phyloP scores from a whole-genome alignment of 2,797 vertebrate species.

The Phaenicophaeus curvirostris region DNA sequence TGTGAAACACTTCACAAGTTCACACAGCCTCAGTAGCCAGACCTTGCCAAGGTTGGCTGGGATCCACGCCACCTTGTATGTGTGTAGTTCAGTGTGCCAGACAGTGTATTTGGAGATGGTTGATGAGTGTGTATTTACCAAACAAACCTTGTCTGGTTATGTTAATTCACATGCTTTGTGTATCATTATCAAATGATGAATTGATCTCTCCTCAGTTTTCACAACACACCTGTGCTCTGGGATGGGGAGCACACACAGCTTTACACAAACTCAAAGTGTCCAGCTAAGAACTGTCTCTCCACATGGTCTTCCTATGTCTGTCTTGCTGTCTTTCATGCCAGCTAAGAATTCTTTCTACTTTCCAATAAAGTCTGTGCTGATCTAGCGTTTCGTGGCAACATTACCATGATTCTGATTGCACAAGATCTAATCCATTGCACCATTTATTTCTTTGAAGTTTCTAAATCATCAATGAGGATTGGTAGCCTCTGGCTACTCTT shows the following conservation, averaged over 20 bases:
- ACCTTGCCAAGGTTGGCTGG: slow-evolving; percentile 37
- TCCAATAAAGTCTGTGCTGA: not conserved
- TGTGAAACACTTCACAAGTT: slow-evolving; percentile 55
- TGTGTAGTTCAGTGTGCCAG: not conserved
- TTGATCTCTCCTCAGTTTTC: not conserved
- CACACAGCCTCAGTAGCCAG: slow-evolving; percentile 23
- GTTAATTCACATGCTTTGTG: not conserved
- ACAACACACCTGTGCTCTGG: not conserved
- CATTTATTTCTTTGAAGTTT: not conserved
- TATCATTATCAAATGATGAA: not conserved
- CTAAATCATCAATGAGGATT: not conserved
- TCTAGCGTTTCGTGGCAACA: not conserved
- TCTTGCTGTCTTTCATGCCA: not conserved
- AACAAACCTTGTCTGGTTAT: not conserved
- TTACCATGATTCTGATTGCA: not conserved
- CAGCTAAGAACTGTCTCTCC: not conserved
- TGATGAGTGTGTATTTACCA: not conserved
- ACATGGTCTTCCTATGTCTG: rapidly evolving
- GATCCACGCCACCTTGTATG: not conserved
- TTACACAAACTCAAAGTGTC: not conserved
- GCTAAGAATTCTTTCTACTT: not conserved
- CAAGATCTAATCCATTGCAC: not conserved
- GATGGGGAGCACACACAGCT: not conserved
- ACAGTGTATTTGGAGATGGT: not conserved
- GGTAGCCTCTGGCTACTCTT: not conserved